Evolutionary conservation across 2,113 vertebrate genomes (phyloP).

Genomic region (Eublepharis macularius): DNA sequence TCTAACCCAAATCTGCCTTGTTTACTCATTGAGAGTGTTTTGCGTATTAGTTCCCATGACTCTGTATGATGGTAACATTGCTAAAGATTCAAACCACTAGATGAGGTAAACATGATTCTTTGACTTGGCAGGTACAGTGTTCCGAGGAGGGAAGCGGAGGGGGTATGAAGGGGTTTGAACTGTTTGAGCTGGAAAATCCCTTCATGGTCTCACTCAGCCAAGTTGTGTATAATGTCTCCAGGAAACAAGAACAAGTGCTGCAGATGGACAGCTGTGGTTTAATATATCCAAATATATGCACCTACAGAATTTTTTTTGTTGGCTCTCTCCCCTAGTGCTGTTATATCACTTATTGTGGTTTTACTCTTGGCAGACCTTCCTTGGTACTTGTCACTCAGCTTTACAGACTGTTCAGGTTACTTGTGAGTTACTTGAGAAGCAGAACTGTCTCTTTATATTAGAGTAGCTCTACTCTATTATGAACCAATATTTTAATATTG

Average conservation of each 20-base stretch:
- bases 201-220: constrained; percentile 49
- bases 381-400: constrained; percentile 50
- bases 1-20: constrained; percentile 13
- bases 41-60: constrained; percentile 50
- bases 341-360: constrained; percentile 58
- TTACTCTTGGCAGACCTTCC: constrained; percentile 58
- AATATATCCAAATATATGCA: constrained; percentile 40
- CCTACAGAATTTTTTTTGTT: constrained; percentile 44
- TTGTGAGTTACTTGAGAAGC: constrained; percentile 25
- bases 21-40: constrained; percentile 38
- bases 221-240: not conserved
- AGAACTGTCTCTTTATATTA: not conserved
- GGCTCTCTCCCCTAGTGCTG: constrained; percentile 50
- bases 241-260: constrained; percentile 35
- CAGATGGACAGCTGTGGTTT: constrained; percentile 45
- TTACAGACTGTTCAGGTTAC: constrained; percentile 53
- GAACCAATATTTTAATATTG: not conserved
- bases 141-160: not conserved
- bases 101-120: constrained; percentile 40
- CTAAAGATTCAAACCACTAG: constrained; percentile 53
- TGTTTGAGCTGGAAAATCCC: constrained; percentile 57
- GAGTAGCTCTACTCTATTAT: not conserved
- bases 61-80: constrained; percentile 52
- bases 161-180: not conserved
- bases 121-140: constrained; percentile 56